Evolutionary conservation across 2,888 invertebrate species (phyloP), one percentile per base, ranked within the genome.

Genomic region (Sinohyriopsis cumingii): DNA sequence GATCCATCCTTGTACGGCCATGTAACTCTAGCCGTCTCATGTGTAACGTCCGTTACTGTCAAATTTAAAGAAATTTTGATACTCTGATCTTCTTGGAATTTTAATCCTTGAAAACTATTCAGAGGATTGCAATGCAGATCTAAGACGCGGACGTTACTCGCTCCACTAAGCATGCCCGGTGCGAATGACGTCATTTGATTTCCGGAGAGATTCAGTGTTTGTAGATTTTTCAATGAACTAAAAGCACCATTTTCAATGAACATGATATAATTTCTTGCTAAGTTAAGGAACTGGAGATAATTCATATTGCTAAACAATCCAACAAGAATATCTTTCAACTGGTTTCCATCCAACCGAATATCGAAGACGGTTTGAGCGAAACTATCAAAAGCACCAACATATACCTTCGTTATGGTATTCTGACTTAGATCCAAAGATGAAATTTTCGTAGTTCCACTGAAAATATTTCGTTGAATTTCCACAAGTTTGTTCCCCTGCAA

Each of bases 291-390:
- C 68, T 74, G 78, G 56, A 81, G 60, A 71, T 72, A 76, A 19
- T 60, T 71, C 86, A 86, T 84, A 56, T 81, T 80, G 15, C 81
- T 72, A 63, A 86, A 80, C 75, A 81, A 76, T 33, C 83, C 86
- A 45, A 69, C 68, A 63, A 82, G 70, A 15, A 86, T 61, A 55
- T 73, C 69, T n/a, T 62, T 71, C 54, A 82, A 64, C 25, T 68
- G 53, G 56, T 82, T 82, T 5, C 67, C 73, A 9, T 72, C 56
- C 15, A 84, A 59, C 56, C 80, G 68, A 15, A 86, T 61, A 18
- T 76, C 70, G 67, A 80, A 81, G n/a, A 82, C 71, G 53, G 76
- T 77, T 56, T 83, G 81, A 24, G 77, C 66, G 62, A 84, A 80
- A 71, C 80, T 82, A 61, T 82, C 79, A 72, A 86, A 84, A 15